Base-by-base conservation (phyloP, 1,140 invertebrate genomes). In the Heliconius himera region DNA sequence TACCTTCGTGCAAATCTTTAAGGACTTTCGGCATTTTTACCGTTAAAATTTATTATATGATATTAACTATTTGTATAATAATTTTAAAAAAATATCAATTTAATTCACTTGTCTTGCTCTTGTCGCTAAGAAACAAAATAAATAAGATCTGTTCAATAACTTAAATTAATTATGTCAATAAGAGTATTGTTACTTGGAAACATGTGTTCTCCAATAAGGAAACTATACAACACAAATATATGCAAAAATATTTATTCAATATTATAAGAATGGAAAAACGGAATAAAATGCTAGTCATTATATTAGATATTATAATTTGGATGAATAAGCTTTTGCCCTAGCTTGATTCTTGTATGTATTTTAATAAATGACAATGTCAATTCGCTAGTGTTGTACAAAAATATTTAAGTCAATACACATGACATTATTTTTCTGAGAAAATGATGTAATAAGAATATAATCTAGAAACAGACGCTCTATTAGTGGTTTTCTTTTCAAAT, bases 1-100 rank as follows among this genome's bases (percentile, higher is more conserved):
- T 89, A 8, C 85, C 87, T 41, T 91, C 90, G 60, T 93, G 91
- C 6, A 74, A 80, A 84, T 89, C 84, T 79, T 86, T 89, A 0
- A 84, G 51, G 3, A 85, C 84, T 87, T 91, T 92, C 9, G 91
- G 89, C 92, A 93, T 93, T 84, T 80, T 83, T 38, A 72, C 8
- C n/a, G 36, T 72, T 72, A 9, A 33, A 22, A 71, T 71, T 20
- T 33, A 38, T 1, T 71, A 2, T 18, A 8, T 71, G 6, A 72
- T 72, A 29, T n/a, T 56, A 56, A n/a, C 8, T 8, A 51, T 20
- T 51, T 26, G 26, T 66, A 29, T 5, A 66, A 26, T 6, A 66
- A 26, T 66, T 66, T 56, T 2, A 66, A 29, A 60, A 66, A 66
- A 22, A n/a, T 56, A 56, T 56, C 3, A 22, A 29, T 66, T 66